These are phyloP conservation scores for Leptopilina clavipes DNA, from an alignment of 1,140 invertebrate species.

Conservation along the genomic window DNA sequence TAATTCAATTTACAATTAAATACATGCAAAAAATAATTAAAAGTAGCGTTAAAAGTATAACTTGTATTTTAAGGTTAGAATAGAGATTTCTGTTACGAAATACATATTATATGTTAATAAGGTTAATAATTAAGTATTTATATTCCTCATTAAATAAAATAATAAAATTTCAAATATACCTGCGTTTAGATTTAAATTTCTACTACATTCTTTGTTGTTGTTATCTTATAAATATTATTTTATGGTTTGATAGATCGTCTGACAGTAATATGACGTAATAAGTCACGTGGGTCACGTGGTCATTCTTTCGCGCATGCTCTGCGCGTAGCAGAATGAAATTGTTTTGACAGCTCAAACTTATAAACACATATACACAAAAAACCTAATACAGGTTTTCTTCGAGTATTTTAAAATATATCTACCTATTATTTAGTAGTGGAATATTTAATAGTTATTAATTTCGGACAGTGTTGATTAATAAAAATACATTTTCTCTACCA, in stretches of 20 bases:
- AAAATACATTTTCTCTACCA: neutral
- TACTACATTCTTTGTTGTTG: neutral
- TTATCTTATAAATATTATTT: neutral
- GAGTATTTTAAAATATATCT: too few relatives aligned
- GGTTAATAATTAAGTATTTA: neutral
- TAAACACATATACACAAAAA: too few relatives aligned
- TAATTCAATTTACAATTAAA: too few relatives aligned
- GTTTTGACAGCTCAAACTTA: neutral
- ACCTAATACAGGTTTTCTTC: too few relatives aligned
- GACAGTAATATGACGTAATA: neutral
- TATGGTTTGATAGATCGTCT: neutral
- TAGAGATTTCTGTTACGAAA: neutral
- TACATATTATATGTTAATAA: neutral
- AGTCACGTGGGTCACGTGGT: neutral
- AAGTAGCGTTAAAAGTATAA: neutral
- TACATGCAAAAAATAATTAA: too few relatives aligned
- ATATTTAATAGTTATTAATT: neutral
- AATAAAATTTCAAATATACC: neutral
- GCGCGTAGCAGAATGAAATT: neutral
- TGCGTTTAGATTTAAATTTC: neutral
- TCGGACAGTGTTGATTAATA: neutral
- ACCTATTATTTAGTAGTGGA: too few relatives aligned
- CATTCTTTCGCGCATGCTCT: neutral
- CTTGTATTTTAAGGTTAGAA: conserved; percentile 2
- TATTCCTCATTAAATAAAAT: neutral